phyloP scores from a whole-genome alignment of 2,113 vertebrate species.

The Solea senegalensis region DNA sequence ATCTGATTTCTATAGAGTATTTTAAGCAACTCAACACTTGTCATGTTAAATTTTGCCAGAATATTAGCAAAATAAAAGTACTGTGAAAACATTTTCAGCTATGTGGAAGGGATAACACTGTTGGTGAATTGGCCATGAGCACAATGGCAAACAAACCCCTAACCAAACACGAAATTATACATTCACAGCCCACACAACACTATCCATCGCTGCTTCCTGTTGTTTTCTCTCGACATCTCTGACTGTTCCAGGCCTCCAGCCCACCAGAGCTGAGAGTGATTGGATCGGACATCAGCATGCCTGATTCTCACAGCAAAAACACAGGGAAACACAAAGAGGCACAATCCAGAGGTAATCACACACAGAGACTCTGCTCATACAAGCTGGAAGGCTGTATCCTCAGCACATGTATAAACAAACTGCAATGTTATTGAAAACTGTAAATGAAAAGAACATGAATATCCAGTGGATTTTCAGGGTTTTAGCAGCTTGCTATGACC shows the following conservation, averaged over 20 bases:
- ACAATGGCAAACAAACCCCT: slow-evolving; percentile 3
- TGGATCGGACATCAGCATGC: slow-evolving; percentile 60
- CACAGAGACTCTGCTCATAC: neutral
- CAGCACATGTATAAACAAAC: neutral
- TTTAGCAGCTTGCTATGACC: slow-evolving; percentile 25
- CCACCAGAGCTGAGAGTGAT: slow-evolving; percentile 65
- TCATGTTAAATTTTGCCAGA: too few relatives aligned
- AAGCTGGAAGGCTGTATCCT: neutral
- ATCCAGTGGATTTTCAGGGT: slow-evolving; percentile 26
- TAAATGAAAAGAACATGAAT: slow-evolving; percentile 6
- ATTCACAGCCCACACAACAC: slow-evolving; percentile 43
- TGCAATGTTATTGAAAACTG: neutral
- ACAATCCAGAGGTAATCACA: slow-evolving; percentile 30
- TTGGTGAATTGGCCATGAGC: slow-evolving; percentile 1
- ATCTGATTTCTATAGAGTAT: too few relatives aligned
- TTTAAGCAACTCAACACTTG: too few relatives aligned
- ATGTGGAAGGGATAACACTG: slow-evolving; percentile 18
- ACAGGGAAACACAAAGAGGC: slow-evolving; percentile 43
- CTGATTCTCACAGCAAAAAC: slow-evolving; percentile 36
- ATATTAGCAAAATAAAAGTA: neutral
- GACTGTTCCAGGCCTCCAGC: slow-evolving; percentile 49
- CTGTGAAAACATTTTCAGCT: slow-evolving; percentile 11
- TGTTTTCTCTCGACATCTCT: slow-evolving; percentile 25
- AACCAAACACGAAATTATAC: slow-evolving; percentile 26
- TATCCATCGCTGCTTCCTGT: slow-evolving; percentile 27